Percentiles rank a stretch among this genome's conserved stretches.
Conservation (phyloP, 2,888 invertebrate genomes). For the Tinea semifulvella region DNA sequence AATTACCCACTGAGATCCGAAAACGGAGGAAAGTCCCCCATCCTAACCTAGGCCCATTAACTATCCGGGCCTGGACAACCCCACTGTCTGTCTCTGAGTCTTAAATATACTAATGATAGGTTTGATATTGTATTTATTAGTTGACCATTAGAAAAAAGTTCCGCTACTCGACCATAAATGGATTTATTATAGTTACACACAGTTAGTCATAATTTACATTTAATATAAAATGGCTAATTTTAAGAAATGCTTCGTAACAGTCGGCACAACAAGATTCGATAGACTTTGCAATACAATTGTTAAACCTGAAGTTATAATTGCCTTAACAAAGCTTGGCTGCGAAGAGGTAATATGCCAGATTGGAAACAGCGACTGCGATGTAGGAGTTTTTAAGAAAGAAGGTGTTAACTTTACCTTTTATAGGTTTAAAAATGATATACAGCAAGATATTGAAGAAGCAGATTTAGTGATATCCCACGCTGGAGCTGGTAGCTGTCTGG, state of each 20-base stretch:
- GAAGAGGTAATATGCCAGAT: conserved; percentile 78
- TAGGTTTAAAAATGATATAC: conserved; percentile 75
- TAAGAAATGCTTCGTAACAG: conserved; percentile 81
- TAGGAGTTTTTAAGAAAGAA: conserved; percentile 41
- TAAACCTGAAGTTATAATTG: conserved; percentile 59
- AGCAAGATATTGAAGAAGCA: conserved; percentile 74
- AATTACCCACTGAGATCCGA: no score
- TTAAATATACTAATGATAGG: no score
- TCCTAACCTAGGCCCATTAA: no score
- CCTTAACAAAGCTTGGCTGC: conserved; percentile 73
- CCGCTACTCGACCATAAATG: no score
- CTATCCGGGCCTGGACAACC: no score
- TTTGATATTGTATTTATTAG: no score
- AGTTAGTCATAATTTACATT: no score
- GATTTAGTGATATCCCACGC: conserved; percentile 95
- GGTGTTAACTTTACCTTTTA: conserved; percentile 67
- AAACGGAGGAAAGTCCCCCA: no score
- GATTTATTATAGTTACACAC: no score
- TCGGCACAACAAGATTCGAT: conserved; percentile 96
- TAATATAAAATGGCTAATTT: conserved; percentile 23
- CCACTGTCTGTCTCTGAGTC: no score
- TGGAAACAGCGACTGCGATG: conserved; percentile 72
- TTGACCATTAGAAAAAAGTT: no score
- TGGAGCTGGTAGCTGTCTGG: conserved; percentile 94
- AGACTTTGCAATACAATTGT: conserved; percentile 75